Evolutionary conservation across 2,113 vertebrate species (phyloP), one percentile per base, ranked within the genome.

Genomic region (Perccottus glenii): DNA sequence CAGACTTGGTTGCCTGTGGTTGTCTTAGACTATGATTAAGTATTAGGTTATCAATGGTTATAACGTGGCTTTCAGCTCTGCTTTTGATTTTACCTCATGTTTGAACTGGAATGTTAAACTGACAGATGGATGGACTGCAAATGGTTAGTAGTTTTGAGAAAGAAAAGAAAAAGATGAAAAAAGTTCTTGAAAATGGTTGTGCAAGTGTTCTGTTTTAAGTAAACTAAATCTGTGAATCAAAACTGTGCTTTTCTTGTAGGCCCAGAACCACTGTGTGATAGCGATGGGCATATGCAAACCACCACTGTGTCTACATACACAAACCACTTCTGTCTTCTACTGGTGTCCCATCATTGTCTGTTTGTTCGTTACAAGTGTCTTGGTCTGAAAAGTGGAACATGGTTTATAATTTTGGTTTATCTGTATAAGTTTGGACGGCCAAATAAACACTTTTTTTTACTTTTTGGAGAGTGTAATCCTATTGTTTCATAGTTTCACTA

Each of bases 71-170:
- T 58, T 73, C 57, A 75, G 70, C 73, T 55, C 33, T 42, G 35
- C 61, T 56, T 85, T 84, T 79, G 82, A 85, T 84, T 87, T 70
- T 62, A 35, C 63, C 64, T 89, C 80, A 67, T 66, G 64, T 74
- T 78, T 36, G 8, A 44, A 73, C 78, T 79, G 70, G 81, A 62
- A 74, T 50, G 45, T 71, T 81, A 73, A 84, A 77, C 63, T 67
- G 66, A 69, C 78, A 67, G 50, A 55, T 55, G 35, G 33, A 55
- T 55, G 52, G 19, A 9, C 33, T 38, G 27, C 27, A 35, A 14
- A 14, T 27, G 3, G 6, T n/a, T 55, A 9, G 6, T 55, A 55
- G 32, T 55, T 38, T 36, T n/a, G 35, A 12, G 4, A 36, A n/a
- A 33, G 27, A 27, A 19, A 27, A 27, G 19, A 27, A 27, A 27